Evolutionary conservation across 2,113 vertebrate genomes (phyloP).

Genomic region (Aphelocoma coerulescens): DNA sequence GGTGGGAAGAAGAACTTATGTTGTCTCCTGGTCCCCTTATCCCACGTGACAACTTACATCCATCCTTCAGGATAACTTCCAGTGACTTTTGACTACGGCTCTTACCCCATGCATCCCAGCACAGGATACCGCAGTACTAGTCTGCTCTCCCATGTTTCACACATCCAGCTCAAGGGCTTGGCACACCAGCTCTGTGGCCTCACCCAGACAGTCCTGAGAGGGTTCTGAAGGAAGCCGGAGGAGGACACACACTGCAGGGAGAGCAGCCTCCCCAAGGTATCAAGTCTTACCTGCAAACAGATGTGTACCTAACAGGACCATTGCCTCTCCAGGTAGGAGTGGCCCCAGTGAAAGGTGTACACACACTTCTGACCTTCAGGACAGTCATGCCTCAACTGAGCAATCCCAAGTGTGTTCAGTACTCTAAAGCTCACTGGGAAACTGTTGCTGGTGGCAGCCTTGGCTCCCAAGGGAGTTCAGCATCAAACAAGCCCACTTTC

Average conservation of each 20-base stretch:
- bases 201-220: neutral
- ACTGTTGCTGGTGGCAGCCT: neutral
- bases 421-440: neutral
- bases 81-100: neutral
- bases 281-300: neutral
- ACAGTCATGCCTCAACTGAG: neutral
- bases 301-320: neutral
- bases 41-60: neutral
- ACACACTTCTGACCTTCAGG: neutral
- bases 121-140: neutral
- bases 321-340: rapidly evolving
- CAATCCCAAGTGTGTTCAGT: neutral
- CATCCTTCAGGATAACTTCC: neutral
- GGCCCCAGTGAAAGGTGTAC: neutral
- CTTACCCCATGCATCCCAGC: neutral
- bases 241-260: neutral
- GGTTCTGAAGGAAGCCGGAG: neutral
- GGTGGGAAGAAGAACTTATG: neutral
- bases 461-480: neutral
- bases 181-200: neutral
- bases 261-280: neutral
- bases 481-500: neutral
- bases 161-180: neutral
- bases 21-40: neutral
- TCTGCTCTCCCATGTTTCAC: neutral